Evolutionary conservation across 2,113 vertebrate species (phyloP), one percentile per base, ranked within the genome.

Genomic region (Sinocyclocheilus anophthalmus): DNA sequence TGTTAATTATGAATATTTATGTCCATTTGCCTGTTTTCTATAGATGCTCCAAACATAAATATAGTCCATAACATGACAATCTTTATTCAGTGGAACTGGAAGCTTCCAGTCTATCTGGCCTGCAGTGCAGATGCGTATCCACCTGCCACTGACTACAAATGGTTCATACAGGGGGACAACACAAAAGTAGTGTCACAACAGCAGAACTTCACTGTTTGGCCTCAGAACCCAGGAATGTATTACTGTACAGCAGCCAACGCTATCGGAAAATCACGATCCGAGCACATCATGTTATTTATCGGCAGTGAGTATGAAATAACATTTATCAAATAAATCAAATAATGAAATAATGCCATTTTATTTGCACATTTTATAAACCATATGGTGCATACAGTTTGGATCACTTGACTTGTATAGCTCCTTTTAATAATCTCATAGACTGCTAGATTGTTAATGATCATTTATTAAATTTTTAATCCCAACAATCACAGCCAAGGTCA

Each of bases 221-320:
- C 92, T 48, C 0, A 91, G 3, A 0, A 88, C 1, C 73, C 90
- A 0, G 94, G 92, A 76, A 33, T 4, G 14, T 93, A 94, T 88
- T 93, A 92, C 89, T 95, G 94, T 83, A 0, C 2, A 0, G 92
- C 91, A 18, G 0, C 2, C 12, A 95, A 95, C 50, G 10, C 59
- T 0, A 59, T 93, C 0, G 67, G 33, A 12, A 0, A 12, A 0
- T 88, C 3, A 16, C 1, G 0, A 0, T 94, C 94, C 2, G 76
- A 84, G 0, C 0, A 26, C 0, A 22, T 93, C 9, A 0, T 1
- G 3, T 30, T 91, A 73, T 90, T 91, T 82, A 12, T 57, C 50
- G 14, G 88, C 0, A 0, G 93, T 93, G 79, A 90, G 93, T 93
- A 81, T 39, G 16, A 65, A 37, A 45, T 16, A 6, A 18, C 13